These are phyloP conservation scores for Neuroterus valhalla DNA, from an alignment of 1,140 invertebrate species.

Conservation along the genomic window DNA sequence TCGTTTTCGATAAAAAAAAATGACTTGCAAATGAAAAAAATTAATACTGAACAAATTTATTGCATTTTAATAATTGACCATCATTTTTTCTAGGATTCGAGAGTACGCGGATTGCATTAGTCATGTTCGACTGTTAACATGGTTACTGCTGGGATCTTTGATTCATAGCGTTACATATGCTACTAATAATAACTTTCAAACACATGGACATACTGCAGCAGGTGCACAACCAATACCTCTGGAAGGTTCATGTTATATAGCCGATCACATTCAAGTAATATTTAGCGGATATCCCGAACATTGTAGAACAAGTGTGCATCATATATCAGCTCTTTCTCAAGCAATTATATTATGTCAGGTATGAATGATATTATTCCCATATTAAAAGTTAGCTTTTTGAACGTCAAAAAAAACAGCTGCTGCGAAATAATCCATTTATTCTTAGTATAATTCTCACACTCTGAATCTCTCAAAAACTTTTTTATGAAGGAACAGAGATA, in stretches of 20 bases:
- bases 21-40: too few species aligned
- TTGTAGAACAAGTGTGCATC: conserved; percentile 89
- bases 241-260: conserved; percentile 95
- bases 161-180: conserved; percentile 86
- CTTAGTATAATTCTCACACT: too few species aligned
- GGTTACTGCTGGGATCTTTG: conserved; percentile 95
- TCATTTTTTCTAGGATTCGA: conserved; percentile 81
- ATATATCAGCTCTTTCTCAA: conserved; percentile 93
- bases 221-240: conserved; percentile 93
- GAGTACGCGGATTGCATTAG: conserved; percentile 97
- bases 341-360: conserved; percentile 89
- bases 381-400: too few species aligned
- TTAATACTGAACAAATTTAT: too few species aligned
- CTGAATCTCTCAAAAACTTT: too few species aligned
- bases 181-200: conserved; percentile 55
- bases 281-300: conserved; percentile 98
- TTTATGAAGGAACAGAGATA: too few species aligned
- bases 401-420: too few species aligned
- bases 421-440: too few species aligned
- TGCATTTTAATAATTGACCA: too few species aligned
- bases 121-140: conserved; percentile 95
- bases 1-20: too few species aligned
- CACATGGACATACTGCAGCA: conserved; percentile 64
- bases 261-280: conserved; percentile 96
- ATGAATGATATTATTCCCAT: conserved; percentile 39